A percentile compares a stretch with the other conserved stretches of the same genome.
phyloP scores from a whole-genome alignment of 2,113 vertebrate genomes.

The Chauna torquata region DNA sequence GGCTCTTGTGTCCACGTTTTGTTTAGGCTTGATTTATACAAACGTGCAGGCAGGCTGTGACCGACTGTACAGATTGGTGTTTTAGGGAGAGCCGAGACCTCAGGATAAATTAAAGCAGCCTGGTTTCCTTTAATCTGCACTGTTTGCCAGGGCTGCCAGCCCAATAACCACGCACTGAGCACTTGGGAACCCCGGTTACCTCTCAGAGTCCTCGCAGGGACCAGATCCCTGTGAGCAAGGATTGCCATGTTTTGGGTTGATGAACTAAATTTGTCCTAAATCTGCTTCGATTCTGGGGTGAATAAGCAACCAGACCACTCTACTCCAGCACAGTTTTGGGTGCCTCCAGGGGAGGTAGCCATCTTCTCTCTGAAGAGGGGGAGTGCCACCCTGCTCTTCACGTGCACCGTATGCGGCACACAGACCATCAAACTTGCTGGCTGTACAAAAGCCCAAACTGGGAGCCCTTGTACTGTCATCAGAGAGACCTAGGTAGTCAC shows the following conservation, averaged over 20 bases:
- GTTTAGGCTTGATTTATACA: background rate
- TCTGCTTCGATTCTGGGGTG: background rate
- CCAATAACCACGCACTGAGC: background rate
- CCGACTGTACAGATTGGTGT: background rate
- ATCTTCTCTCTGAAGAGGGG: no score
- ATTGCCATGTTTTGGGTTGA: background rate
- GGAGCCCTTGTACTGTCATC: background rate
- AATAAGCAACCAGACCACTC: background rate
- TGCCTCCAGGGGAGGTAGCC: no score
- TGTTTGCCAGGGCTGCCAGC: background rate
- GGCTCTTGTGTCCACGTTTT: background rate
- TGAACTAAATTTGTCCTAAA: background rate
- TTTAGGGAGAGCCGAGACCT: background rate
- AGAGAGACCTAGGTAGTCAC: background rate
- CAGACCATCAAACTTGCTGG: no score
- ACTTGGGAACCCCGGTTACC: background rate
- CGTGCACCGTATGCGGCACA: no score
- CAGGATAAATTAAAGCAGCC: background rate
- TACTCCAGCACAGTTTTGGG: no score
- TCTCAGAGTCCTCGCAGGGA: background rate
- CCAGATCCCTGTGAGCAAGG: background rate
- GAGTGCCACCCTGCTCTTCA: no score
- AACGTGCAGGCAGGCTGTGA: background rate
- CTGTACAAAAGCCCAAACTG: no score
- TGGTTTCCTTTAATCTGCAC: background rate